Evolutionary conservation across 2,888 invertebrate species (phyloP), one percentile per base, ranked within the genome.

Genomic region (Pollenia labialis): DNA sequence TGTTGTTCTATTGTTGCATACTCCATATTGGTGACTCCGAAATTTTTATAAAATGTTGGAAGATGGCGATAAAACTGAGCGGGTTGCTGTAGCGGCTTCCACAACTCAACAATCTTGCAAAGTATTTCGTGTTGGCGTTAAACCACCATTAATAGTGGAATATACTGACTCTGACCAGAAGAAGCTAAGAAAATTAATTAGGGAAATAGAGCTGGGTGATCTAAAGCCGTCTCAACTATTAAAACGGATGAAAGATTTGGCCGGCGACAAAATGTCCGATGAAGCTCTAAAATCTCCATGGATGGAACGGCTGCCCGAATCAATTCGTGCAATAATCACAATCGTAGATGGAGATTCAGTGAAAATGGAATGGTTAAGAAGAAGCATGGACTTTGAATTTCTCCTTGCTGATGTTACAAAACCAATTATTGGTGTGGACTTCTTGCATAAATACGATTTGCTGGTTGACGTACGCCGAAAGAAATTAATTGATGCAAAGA

Each of bases 131-230:
- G 23, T 23, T 18, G 18, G 18, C 23, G 23, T 23, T 18, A 18
- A 23, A 23, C 23, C 81, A 52, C 74, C 81, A 14, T 32, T 80
- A 16, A 50, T 80, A 8, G 42, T 16, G 62, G 72, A 72, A 23
- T 74, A 54, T 32, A 81, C 74, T 16, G 74, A 23, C n/a, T 81
- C 81, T 46, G 81, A 75, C 23, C 64, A 82, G 8, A 74, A 44
- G 16, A 82, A 82, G n/a, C 16, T 75, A 10, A 56, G 58, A 52
- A 32, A 23, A 44, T 52, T 76, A 54, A 42, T 83, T 18, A 66
- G 12, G 44, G 62, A 83, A 76, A 32, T 56, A 40, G 76, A 83
- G 76, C 46, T 83, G 48, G 83, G 83, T 32, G 76, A 83, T 62
- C 16, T 23, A 0, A 81, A 81, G 40, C 74, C 81, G 12, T 71